Base-by-base conservation (phyloP, 2,888 invertebrate genomes). In the Lasius fuliginosus region DNA sequence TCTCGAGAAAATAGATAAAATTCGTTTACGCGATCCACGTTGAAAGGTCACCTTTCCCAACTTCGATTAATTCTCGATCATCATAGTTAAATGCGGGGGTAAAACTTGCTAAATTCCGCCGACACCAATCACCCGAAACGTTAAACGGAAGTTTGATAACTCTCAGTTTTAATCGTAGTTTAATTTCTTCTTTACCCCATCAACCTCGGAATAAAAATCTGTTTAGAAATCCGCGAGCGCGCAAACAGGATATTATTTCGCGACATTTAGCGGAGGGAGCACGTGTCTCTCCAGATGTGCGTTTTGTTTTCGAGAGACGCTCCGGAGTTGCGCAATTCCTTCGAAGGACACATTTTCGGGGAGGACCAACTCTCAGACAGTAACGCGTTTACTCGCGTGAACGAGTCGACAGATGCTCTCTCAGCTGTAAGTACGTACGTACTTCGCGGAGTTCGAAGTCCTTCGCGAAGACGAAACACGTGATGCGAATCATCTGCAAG, bases 341-440 rank as follows among this genome's bases (percentile, higher is more conserved):
- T 65, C 49, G 67, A 36, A 67, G 27, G 36, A 33, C 67, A 67
- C 76, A 67, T 76, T 76, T 76, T 33, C 76, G 27, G 40, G 40
- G 27, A 36, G 33, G 18, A 18, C 18, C 65, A 75, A 75, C 46
- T 76, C 64, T 65, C 46, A 76, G 75, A 75, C 46, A 65, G 65
- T 75, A 75, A 75, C 46, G 75, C 46, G 33, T 76, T 76, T 46
- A 76, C 46, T 76, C 75, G 75, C 75, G 65, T 76, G 49, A 76
- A 65, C 75, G 49, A 33, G 79, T 58, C 56, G 67, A 69, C 79
- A 65, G 65, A 56, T 79, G 56, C 74, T 56, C 79, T 56, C 73
- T 73, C 71, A 69, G 74, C 58, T 71, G 74, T 23, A 23, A 0
- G 23, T 40, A 73, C 58, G 60, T 40, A 74, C 36, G 15, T 46